phyloP scores from a whole-genome alignment of 2,888 invertebrate species.

The Chironomus tentans region DNA sequence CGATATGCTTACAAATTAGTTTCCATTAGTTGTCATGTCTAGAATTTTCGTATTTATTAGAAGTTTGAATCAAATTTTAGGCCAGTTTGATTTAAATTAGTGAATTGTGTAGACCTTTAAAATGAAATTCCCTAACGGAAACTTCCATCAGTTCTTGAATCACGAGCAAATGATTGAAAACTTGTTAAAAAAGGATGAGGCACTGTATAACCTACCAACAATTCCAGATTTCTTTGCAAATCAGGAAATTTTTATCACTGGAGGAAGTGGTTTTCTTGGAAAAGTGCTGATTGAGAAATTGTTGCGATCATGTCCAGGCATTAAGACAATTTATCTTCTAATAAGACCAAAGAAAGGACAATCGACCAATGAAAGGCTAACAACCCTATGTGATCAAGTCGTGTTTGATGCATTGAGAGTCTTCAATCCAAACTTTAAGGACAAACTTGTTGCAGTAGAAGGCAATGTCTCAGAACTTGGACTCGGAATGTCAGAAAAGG shows the following conservation, averaged over 20 bases:
- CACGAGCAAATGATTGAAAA: not conserved
- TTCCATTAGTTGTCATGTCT: too few species aligned
- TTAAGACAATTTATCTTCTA: slow-evolving; percentile 67
- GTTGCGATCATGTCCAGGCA: slow-evolving; percentile 65
- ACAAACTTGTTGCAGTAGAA: slow-evolving; percentile 55
- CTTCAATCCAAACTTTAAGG: slow-evolving; percentile 47
- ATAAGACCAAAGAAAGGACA: slow-evolving; percentile 64
- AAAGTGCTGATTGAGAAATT: slow-evolving; percentile 84
- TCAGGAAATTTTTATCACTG: slow-evolving; percentile 69
- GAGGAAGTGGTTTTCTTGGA: slow-evolving; percentile 78
- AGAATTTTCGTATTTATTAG: too few species aligned
- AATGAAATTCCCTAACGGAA: not conserved
- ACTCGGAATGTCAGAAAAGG: slow-evolving; percentile 48
- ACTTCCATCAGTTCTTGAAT: not conserved
- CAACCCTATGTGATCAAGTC: slow-evolving; percentile 47
- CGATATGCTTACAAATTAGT: too few species aligned
- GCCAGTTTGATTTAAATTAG: too few species aligned
- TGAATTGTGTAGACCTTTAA: not conserved
- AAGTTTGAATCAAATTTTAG: too few species aligned
- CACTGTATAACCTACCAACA: slow-evolving; percentile 32
- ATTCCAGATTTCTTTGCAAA: slow-evolving; percentile 59
- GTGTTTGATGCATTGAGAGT: slow-evolving; percentile 41
- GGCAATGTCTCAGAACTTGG: slow-evolving; percentile 52
- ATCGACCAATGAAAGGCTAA: slow-evolving; percentile 53
- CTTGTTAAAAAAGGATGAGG: not conserved